A percentile compares a stretch with the other conserved stretches of the same genome.
phyloP scores from a whole-genome alignment of 2,797 vertebrate species.

The Sorex maritimensis region DNA sequence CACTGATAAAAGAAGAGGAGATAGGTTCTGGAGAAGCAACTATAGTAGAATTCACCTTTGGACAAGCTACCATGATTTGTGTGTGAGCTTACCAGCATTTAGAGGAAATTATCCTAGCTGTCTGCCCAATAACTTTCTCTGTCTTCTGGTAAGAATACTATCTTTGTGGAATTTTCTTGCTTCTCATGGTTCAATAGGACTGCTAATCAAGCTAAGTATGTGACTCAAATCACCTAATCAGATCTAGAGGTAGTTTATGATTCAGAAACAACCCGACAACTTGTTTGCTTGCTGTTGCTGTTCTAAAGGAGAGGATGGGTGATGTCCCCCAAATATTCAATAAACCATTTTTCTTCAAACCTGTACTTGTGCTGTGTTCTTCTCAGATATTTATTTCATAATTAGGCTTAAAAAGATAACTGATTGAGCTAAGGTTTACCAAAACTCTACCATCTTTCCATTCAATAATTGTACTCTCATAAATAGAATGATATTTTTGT shows the following conservation, averaged over 20 bases:
- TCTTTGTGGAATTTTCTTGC: neutral
- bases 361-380: neutral
- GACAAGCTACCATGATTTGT: neutral
- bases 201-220: neutral
- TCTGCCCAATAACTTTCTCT: neutral
- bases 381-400: neutral
- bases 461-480: neutral
- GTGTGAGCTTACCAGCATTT: neutral
- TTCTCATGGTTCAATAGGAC: neutral
- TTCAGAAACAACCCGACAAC: neutral
- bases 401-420: neutral
- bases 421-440: no score
- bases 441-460: neutral
- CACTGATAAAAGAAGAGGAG: neutral
- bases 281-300: neutral
- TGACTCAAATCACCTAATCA: neutral
- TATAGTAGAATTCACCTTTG: neutral
- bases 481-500: neutral
- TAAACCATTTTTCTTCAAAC: neutral
- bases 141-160: neutral
- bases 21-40: neutral
- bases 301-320: neutral
- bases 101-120: neutral
- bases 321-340: neutral
- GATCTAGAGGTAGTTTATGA: no score